These are phyloP conservation scores for Lithobates pipiens DNA, from an alignment of 2,797 vertebrate genomes.

Conservation along the genomic window DNA sequence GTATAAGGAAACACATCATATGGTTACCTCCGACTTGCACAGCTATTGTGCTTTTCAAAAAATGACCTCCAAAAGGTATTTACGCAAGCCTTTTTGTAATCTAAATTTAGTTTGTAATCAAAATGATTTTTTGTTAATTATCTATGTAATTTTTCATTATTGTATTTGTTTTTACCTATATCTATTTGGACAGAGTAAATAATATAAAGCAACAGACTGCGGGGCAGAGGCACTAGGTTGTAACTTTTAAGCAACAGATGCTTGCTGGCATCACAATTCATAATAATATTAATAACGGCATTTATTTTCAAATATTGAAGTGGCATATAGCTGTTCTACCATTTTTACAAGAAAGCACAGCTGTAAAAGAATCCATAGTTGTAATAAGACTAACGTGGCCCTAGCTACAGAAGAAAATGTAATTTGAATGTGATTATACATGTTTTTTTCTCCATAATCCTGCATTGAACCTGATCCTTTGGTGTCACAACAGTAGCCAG, in stretches of 20 bases:
- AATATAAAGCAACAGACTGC: background rate
- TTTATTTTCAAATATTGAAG: background rate
- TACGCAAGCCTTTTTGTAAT: background rate
- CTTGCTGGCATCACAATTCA: background rate
- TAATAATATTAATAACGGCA: background rate
- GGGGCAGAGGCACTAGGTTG: background rate
- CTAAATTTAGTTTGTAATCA: background rate
- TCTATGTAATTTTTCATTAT: background rate
- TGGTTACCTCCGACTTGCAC: conserved; percentile 14
- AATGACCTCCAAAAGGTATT: background rate
- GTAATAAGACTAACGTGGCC: background rate
- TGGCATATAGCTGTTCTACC: background rate
- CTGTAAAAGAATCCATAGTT: background rate
- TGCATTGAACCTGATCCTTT: conserved; percentile 9
- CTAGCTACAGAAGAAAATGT: background rate
- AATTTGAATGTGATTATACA: background rate
- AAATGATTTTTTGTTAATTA: background rate
- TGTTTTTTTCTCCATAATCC: background rate
- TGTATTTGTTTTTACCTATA: background rate
- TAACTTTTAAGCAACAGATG: background rate
- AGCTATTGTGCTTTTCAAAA: background rate
- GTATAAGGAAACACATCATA: conserved; percentile 34
- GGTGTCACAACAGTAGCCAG: conserved; percentile 75
- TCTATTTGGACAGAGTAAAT: background rate
- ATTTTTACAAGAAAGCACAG: background rate